These are phyloP conservation scores for Ryuthela nishihirai DNA, from an alignment of 2,888 invertebrate species.

Conservation along the genomic window DNA sequence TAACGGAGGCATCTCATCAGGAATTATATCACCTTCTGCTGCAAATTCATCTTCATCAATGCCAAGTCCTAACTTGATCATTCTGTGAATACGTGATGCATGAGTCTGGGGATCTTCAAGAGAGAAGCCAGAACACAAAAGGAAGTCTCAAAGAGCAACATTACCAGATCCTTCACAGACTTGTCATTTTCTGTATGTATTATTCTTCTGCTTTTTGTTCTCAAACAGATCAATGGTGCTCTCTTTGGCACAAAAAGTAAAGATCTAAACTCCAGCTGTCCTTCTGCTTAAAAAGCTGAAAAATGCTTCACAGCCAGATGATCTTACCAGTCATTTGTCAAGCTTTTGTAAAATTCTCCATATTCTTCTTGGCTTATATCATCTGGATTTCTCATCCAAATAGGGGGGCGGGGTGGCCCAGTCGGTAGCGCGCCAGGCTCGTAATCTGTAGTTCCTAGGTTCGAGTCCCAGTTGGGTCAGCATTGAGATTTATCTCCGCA, in stretches of 20 bases:
- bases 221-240: constrained; percentile 96
- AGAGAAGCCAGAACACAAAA: constrained; percentile 93
- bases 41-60: constrained; percentile 83
- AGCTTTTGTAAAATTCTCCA: constrained; percentile 96
- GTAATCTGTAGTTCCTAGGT: no score
- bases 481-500: no score
- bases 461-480: no score
- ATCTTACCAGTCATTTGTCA: constrained; percentile 98
- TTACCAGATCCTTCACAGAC: constrained; percentile 94
- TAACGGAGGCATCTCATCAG: constrained; percentile 36
- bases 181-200: constrained; percentile 99
- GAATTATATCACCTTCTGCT: constrained; percentile 55
- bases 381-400: constrained; percentile 96
- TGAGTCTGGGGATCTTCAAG: constrained; percentile 87
- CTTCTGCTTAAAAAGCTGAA: constrained; percentile 89
- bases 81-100: constrained; percentile 90
- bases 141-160: constrained; percentile 92
- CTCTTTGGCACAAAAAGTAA: constrained; percentile 86
- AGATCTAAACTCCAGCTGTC: constrained; percentile 91
- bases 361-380: constrained; percentile 96
- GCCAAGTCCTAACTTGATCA: constrained; percentile 98
- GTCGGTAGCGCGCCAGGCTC: no score
- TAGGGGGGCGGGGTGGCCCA: no score
- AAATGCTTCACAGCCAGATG: constrained; percentile 94
- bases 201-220: constrained; percentile 96